These are phyloP conservation scores for Eilema caniola DNA, from an alignment of 2,888 invertebrate genomes.

Conservation along the genomic window DNA sequence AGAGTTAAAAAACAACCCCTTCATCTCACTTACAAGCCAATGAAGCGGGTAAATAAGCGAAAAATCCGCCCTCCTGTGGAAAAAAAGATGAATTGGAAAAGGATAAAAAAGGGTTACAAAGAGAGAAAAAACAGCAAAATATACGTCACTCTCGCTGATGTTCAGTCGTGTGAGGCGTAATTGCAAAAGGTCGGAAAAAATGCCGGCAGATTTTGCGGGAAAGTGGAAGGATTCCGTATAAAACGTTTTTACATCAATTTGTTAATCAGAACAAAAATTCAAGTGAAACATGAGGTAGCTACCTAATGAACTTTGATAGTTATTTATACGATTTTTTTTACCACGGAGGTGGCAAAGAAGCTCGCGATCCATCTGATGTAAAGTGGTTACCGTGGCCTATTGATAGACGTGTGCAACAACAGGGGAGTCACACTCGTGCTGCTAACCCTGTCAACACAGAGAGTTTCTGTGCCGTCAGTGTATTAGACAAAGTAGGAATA, in stretches of 20 bases:
- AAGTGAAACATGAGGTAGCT: too few relatives aligned
- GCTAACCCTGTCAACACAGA: too few relatives aligned
- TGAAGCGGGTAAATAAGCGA: conserved; percentile 86
- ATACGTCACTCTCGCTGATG: conserved; percentile 75
- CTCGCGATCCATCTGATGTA: too few relatives aligned
- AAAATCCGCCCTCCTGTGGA: conserved; percentile 82
- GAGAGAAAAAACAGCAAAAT: conserved; percentile 67
- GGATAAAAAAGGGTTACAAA: conserved; percentile 54
- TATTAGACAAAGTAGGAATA: too few relatives aligned
- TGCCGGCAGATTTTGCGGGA: conserved; percentile 49
- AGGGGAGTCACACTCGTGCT: too few relatives aligned
- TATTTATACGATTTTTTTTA: too few relatives aligned
- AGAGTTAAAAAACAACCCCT: conserved; percentile 69
- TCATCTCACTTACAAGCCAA: conserved; percentile 84
- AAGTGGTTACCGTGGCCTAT: too few relatives aligned
- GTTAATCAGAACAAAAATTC: not conserved
- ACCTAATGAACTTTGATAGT: too few relatives aligned
- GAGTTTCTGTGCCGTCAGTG: too few relatives aligned
- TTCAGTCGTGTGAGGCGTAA: conserved; percentile 74
- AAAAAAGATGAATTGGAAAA: conserved; percentile 82
- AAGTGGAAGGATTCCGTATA: conserved; percentile 61
- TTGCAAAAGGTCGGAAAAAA: conserved; percentile 79
- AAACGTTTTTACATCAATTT: not conserved
- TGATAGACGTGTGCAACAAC: too few relatives aligned
- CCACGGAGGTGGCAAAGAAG: too few relatives aligned